Evolutionary conservation across 35 echinoderm and acorn worm genomes (phyloP).

Genomic region (Heliocidaris tuberculata): DNA sequence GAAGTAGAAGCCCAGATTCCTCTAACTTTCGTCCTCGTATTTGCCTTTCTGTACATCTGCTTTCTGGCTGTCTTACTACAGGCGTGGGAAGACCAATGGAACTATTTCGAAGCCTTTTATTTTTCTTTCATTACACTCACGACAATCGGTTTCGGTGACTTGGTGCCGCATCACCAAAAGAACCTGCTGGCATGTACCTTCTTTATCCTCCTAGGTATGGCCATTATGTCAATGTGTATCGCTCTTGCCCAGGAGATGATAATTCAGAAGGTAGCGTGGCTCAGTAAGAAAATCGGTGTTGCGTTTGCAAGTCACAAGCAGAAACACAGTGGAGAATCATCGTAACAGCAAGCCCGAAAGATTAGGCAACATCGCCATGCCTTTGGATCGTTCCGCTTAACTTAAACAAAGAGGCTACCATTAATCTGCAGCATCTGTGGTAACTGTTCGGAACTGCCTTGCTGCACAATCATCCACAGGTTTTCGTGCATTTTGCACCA

Average conservation of each 20-base stretch:
- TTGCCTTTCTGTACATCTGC: constrained; percentile 71
- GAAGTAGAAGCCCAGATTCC: constrained; percentile 54
- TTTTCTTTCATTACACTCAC: constrained; percentile 78
- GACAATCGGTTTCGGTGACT: constrained; percentile 78
- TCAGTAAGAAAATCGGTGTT: constrained; percentile 72
- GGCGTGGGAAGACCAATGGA: constrained; percentile 70
- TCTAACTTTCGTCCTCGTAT: constrained; percentile 54
- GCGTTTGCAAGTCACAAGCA: constrained; percentile 49
- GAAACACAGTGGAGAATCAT: background rate
- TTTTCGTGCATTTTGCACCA: background rate
- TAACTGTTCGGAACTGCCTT: background rate
- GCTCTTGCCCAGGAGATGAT: constrained; percentile 74
- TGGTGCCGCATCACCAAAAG: constrained; percentile 79
- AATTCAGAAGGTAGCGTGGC: constrained; percentile 58
- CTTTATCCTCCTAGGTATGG: constrained; percentile 78
- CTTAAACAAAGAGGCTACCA: background rate
- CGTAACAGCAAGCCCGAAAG: background rate
- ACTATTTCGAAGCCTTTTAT: constrained; percentile 74
- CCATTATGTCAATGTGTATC: constrained; percentile 86
- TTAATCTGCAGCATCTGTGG: background rate
- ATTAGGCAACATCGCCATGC: background rate
- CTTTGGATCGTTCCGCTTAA: background rate
- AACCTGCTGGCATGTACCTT: constrained; percentile 64
- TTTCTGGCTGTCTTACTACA: constrained; percentile 47
- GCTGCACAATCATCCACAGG: background rate